These are phyloP conservation scores for Cyanocitta stelleri DNA, from an alignment of 2,113 vertebrate species.

Conservation along the genomic window DNA sequence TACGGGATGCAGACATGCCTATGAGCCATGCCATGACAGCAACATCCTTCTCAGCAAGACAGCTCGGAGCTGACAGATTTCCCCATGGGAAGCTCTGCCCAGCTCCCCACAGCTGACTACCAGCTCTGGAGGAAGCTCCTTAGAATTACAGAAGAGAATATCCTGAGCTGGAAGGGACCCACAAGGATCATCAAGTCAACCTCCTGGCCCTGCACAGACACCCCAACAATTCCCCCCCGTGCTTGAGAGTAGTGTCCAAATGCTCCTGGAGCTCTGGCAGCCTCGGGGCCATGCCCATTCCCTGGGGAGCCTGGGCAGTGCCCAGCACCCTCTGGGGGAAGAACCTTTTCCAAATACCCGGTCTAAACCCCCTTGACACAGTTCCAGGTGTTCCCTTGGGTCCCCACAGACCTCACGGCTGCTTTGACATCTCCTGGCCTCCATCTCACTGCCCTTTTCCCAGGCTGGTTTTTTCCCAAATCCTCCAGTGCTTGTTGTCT, in stretches of 20 bases:
- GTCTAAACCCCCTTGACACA: background rate
- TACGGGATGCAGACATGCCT: background rate
- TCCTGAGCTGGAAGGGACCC: background rate
- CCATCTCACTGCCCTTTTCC: background rate
- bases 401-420: background rate
- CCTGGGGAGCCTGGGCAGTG: background rate
- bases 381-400: background rate
- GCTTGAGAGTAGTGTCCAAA: background rate
- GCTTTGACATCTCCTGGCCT: background rate
- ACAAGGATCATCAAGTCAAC: background rate
- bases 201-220: background rate
- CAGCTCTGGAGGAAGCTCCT: background rate
- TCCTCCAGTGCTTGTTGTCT: background rate
- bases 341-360: background rate
- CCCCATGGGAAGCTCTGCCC: background rate
- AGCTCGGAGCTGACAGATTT: background rate
- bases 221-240: background rate
- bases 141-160: background rate
- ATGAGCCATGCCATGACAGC: fast-evolving
- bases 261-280: background rate
- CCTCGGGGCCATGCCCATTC: fast-evolving
- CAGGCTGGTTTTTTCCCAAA: background rate
- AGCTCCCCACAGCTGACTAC: background rate
- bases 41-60: background rate
- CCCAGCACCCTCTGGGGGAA: background rate